Evolutionary conservation across 2,888 invertebrate genomes (phyloP).

Genomic region (Pemphredon lugubris): DNA sequence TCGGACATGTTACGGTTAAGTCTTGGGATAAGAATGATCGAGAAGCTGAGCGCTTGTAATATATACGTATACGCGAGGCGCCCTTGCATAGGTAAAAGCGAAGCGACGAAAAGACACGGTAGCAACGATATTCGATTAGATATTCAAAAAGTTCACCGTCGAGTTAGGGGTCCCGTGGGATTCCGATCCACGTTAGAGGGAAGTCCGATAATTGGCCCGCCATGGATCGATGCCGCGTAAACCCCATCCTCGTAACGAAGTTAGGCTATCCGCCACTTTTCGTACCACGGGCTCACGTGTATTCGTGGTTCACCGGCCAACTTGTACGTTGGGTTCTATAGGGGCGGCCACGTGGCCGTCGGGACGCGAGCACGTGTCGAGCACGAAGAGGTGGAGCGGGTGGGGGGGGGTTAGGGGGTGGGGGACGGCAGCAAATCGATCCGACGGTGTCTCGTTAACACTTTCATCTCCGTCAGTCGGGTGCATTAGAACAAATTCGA

Average conservation of each 20-base stretch:
- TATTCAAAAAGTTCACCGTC: too few species aligned
- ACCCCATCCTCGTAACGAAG: conserved; percentile 17
- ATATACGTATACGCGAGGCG: too few species aligned
- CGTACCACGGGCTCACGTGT: conserved; percentile 48
- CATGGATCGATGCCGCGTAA: background rate
- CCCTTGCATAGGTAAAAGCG: too few species aligned
- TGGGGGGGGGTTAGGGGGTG: too few species aligned
- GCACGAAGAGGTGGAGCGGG: conserved; percentile 47
- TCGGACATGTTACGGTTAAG: too few species aligned
- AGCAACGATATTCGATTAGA: background rate
- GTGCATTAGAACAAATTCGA: conserved; percentile 24
- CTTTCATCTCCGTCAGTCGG: conserved; percentile 41
- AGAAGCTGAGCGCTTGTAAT: too few species aligned
- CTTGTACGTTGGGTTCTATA: conserved; percentile 13
- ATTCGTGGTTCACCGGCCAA: conserved; percentile 25
- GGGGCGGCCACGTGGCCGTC: conserved; percentile 53
- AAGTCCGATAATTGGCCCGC: background rate
- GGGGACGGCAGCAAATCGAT: too few species aligned
- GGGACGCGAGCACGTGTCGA: conserved; percentile 51
- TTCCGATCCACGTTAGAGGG: too few species aligned
- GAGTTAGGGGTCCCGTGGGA: too few species aligned
- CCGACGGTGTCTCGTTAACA: conserved; percentile 36
- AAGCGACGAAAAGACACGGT: background rate
- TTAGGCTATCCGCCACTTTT: conserved; percentile 26
- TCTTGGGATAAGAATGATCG: too few species aligned